Evolutionary conservation across 2,797 vertebrate species (phyloP).

Genomic region (Intellagama lesueurii): DNA sequence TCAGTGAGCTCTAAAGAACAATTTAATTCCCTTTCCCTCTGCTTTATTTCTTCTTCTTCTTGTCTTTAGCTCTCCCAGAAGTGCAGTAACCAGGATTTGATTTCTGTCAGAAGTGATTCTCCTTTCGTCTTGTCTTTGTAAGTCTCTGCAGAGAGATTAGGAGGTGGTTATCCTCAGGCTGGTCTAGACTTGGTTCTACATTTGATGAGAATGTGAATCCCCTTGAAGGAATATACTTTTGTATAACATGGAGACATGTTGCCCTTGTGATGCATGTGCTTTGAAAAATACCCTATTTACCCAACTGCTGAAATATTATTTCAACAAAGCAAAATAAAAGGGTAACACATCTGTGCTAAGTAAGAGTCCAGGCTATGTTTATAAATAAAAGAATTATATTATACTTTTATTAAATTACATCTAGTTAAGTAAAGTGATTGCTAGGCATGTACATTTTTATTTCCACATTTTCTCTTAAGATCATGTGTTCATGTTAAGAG

Average conservation of each 20-base stretch:
- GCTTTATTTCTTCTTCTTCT: conserved; percentile 21
- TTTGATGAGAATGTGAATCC: conserved; percentile 73
- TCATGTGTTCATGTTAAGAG: not conserved
- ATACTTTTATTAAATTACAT: not conserved
- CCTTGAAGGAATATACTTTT: conserved; percentile 69
- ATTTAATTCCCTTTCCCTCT: conserved; percentile 59
- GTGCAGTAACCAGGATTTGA: conserved; percentile 70
- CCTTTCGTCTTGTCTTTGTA: conserved; percentile 68
- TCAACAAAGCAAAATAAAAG: conserved; percentile 17
- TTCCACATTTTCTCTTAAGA: conserved; percentile 23
- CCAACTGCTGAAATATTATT: conserved; percentile 37
- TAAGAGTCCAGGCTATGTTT: conserved; percentile 17
- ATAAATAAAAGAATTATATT: not conserved
- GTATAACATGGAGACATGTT: conserved; percentile 47
- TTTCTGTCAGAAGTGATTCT: conserved; percentile 76
- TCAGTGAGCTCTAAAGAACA: conserved; percentile 51
- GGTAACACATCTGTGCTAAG: conserved; percentile 7
- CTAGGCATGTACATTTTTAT: conserved; percentile 37
- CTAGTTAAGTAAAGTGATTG: conserved; percentile 17
- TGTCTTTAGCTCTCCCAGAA: conserved; percentile 66
- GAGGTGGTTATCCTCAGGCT: conserved; percentile 67
- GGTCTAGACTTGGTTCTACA: conserved; percentile 68
- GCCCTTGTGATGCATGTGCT: conserved; percentile 46
- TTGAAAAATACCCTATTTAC: conserved; percentile 54
- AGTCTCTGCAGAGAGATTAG: conserved; percentile 64